phyloP scores from a whole-genome alignment of 2,113 vertebrate genomes.

The Seriola dumerili region DNA sequence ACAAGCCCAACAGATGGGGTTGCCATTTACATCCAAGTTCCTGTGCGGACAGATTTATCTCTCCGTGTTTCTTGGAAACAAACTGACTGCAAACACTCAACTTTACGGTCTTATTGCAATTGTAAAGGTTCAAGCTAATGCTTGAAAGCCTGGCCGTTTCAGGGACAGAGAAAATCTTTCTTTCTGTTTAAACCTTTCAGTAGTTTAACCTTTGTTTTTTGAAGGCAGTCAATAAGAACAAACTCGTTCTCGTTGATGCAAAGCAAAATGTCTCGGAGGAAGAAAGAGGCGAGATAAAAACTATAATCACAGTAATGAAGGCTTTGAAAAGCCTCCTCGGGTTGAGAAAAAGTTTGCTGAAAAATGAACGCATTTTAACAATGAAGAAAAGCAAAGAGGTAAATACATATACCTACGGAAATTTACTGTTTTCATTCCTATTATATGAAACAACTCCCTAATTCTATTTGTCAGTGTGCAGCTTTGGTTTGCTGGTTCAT shows the following conservation, averaged over 20 bases:
- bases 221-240: background rate
- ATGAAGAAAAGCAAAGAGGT: background rate
- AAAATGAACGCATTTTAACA: background rate
- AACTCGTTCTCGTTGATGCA: background rate
- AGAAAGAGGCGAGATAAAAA: background rate
- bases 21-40: background rate
- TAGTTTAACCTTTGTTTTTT: slow-evolving; percentile 18
- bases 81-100: background rate
- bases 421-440: background rate
- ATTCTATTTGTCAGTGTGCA: no score
- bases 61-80: background rate
- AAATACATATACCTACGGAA: background rate
- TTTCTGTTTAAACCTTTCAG: slow-evolving; percentile 13
- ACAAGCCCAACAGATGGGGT: slow-evolving; percentile 38
- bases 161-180: background rate
- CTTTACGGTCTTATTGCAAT: background rate
- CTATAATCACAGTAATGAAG: background rate
- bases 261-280: background rate
- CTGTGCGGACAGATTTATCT: slow-evolving; percentile 5
- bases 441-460: no score
- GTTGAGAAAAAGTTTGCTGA: background rate
- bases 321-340: background rate
- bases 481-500: no score
- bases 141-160: background rate
- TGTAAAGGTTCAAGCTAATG: slow-evolving; percentile 24